These are phyloP conservation scores for Rhynchonycteris naso DNA, from an alignment of 2,797 vertebrate genomes.

Conservation along the genomic window DNA sequence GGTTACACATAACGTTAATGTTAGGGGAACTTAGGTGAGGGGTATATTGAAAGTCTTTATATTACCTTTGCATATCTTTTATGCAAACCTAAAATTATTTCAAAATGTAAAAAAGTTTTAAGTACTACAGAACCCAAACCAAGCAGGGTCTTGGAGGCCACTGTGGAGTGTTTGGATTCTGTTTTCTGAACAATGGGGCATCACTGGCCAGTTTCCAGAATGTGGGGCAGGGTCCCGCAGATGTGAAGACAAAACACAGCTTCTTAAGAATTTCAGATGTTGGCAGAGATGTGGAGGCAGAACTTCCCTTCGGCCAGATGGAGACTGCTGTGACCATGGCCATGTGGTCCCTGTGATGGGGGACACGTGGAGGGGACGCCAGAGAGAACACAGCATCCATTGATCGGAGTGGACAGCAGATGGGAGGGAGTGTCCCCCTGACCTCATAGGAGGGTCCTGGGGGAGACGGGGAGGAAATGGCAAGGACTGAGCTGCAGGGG, in stretches of 20 bases:
- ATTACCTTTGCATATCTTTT: background rate
- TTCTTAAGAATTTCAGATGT: constrained; percentile 30
- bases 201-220: background rate
- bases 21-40: background rate
- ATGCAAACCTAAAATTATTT: background rate
- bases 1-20: background rate
- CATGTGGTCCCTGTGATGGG: background rate
- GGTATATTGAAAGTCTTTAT: background rate
- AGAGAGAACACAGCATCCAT: constrained; percentile 63
- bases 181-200: background rate
- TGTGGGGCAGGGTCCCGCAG: background rate
- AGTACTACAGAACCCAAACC: background rate
- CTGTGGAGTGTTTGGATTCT: background rate
- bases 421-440: background rate
- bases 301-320: background rate
- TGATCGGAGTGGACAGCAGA: constrained; percentile 9
- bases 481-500: background rate
- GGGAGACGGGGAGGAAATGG: background rate
- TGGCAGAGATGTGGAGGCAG: background rate
- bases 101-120: background rate
- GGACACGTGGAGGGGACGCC: background rate
- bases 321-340: background rate
- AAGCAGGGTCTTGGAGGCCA: background rate
- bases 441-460: background rate
- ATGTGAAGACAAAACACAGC: background rate